phyloP scores from a whole-genome alignment of 1,140 invertebrate species.

The Drosophila punjabiensis region DNA sequence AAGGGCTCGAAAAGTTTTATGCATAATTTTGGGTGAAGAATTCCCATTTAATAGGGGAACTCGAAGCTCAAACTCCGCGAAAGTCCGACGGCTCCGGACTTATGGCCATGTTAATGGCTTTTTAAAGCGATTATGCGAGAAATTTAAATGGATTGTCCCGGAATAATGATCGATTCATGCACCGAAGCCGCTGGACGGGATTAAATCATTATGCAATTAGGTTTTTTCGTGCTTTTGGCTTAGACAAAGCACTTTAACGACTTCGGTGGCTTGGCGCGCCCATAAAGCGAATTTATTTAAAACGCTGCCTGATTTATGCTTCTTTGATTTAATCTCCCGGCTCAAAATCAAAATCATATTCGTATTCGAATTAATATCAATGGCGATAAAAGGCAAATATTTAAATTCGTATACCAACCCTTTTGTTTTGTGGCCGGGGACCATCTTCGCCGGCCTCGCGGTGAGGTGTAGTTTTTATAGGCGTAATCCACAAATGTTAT shows the following conservation, averaged over 20 bases:
- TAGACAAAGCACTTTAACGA: constrained; percentile 62
- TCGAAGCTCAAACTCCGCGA: constrained; percentile 16
- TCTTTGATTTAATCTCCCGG: constrained; percentile 50
- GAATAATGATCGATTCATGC: constrained; percentile 76
- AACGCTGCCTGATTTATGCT: constrained; percentile 66
- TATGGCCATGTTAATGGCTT: constrained; percentile 65
- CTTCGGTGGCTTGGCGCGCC: constrained; percentile 32
- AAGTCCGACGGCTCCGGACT: constrained; percentile 33
- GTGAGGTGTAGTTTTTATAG: constrained; percentile 71
- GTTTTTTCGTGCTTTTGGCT: constrained; percentile 45
- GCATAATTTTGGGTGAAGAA: constrained; percentile 41
- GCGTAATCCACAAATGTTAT: constrained; percentile 68
- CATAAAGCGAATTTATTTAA: constrained; percentile 63
- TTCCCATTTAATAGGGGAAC: constrained; percentile 34
- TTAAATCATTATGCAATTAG: constrained; percentile 81
- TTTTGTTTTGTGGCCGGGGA: constrained; percentile 26
- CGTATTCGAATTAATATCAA: constrained; percentile 56
- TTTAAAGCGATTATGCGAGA: constrained; percentile 74
- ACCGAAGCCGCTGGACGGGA: constrained; percentile 47
- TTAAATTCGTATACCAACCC: constrained; percentile 68
- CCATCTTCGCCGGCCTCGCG: constrained; percentile 26
- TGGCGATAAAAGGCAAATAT: constrained; percentile 60
- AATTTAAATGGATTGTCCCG: constrained; percentile 46
- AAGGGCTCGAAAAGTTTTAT: constrained; percentile 32
- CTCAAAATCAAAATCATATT: constrained; percentile 48